phyloP scores from a whole-genome alignment of 2,888 invertebrate species.

The Silvanus unidentatus region DNA sequence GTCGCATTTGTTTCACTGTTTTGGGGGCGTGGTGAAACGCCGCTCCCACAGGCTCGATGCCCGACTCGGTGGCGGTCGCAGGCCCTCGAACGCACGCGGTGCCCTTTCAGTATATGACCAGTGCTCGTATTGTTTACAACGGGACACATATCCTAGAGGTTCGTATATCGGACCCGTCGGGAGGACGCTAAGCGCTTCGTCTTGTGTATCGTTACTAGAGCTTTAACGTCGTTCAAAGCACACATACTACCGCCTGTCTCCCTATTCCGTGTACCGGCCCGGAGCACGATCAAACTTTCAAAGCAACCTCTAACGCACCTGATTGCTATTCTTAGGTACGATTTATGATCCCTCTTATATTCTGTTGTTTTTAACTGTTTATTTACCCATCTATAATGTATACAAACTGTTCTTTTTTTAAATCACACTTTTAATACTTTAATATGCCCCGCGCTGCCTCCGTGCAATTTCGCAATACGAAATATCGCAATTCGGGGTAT shows the following conservation, averaged over 20 bases:
- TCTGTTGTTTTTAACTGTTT: not conserved
- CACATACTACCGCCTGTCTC: no score
- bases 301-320: slow-evolving; percentile 2
- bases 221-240: slow-evolving; percentile 3
- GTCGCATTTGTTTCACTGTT: slow-evolving; percentile 44
- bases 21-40: slow-evolving; percentile 43
- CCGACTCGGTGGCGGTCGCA: slow-evolving; percentile 34
- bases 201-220: not conserved
- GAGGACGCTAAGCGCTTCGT: not conserved
- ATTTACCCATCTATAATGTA: not conserved
- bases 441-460: not conserved
- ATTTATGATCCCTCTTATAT: not conserved
- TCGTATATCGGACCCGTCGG: slow-evolving; percentile 1
- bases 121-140: slow-evolving; percentile 24
- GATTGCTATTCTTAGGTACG: slow-evolving; percentile 8
- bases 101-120: slow-evolving; percentile 31
- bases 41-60: slow-evolving; percentile 41
- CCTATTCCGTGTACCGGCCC: not conserved
- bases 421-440: slow-evolving; percentile 2
- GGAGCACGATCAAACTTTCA: slow-evolving; percentile 2
- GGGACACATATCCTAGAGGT: slow-evolving; percentile 9
- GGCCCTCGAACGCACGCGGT: slow-evolving; percentile 28
- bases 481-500: no score
- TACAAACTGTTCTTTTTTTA: not conserved
- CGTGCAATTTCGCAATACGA: no score